Evolutionary conservation across 2,797 vertebrate species (phyloP), one percentile per base, ranked within the genome.

Genomic region (Echiichthys vipera): DNA sequence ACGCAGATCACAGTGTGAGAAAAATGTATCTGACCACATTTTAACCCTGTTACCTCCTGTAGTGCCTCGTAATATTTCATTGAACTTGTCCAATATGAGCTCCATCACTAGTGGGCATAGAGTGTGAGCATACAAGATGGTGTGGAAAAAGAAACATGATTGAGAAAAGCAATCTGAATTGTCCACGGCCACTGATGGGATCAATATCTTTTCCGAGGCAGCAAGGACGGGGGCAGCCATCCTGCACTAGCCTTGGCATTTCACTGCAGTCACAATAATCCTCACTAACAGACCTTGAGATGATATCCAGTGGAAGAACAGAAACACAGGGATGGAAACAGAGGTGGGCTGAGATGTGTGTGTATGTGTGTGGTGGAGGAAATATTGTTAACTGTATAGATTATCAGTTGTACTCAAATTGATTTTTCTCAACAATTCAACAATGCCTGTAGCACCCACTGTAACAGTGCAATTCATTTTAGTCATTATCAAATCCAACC

Each of bases 231-330:
- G 57, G 61, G 63, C 6, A 14, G 54, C 50, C 2, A 17, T 50
- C 58, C 13, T 5, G 51, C 25, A 4, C 57, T 59, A 80, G 75
- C 85, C 88, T 91, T 91, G 90, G 84, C 88, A 90, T 93, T 92
- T 93, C 69, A 74, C 51, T 29, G 37, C 24, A 81, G 76, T 25
- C 80, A 87, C 50, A 85, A 81, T 82, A 88, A 84, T 81, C 73
- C 63, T 68, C 32, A 63, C 57, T 64, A 80, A 80, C 77, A 78
- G 82, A 90, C 86, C 89, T 88, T 88, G 76, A 88, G 78, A 90
- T 88, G 71, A 85, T 78, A 70, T 80, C 81, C 36, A 59, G 66
- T 71, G 58, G 68, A 89, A 84, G 49, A 83, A 53, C 56, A 57
- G 40, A 68, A 56, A 62, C 42, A 76, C 2, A 2, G 24, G 57